These are phyloP conservation scores for Drosophila chauvacae DNA, from an alignment of 1,140 invertebrate genomes.

Conservation along the genomic window DNA sequence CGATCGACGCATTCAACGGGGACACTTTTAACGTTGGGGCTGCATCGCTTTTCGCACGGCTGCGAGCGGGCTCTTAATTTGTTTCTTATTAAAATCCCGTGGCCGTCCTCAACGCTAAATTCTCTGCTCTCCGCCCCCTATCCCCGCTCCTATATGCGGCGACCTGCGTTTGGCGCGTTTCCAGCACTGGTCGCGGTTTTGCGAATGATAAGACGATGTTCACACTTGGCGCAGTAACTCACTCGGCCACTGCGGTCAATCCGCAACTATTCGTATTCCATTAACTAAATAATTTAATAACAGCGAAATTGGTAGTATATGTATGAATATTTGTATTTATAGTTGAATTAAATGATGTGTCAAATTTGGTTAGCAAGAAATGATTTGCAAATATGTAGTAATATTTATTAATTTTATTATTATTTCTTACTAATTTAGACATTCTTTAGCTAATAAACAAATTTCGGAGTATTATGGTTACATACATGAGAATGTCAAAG, in stretches of 20 bases:
- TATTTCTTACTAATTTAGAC: no score
- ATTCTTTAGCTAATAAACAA: no score
- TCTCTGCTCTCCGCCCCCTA: constrained; percentile 57
- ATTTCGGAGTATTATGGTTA: no score
- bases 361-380: background rate
- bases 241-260: background rate
- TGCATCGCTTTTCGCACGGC: constrained; percentile 44
- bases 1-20: constrained; percentile 4
- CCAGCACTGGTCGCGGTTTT: constrained; percentile 60
- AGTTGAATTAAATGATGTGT: background rate
- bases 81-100: constrained; percentile 70
- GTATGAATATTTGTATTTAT: background rate
- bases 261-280: background rate
- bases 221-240: constrained; percentile 34
- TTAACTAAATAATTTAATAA: background rate
- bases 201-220: constrained; percentile 35
- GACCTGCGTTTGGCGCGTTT: constrained; percentile 49
- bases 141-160: constrained; percentile 42
- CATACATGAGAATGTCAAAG: background rate
- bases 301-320: background rate
- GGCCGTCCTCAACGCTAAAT: constrained; percentile 75
- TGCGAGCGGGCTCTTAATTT: constrained; percentile 50
- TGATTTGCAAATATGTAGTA: background rate
- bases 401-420: no score
- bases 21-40: constrained; percentile 36